phyloP scores from a whole-genome alignment of 2,888 invertebrate genomes.

The Aphodius sticticus region DNA sequence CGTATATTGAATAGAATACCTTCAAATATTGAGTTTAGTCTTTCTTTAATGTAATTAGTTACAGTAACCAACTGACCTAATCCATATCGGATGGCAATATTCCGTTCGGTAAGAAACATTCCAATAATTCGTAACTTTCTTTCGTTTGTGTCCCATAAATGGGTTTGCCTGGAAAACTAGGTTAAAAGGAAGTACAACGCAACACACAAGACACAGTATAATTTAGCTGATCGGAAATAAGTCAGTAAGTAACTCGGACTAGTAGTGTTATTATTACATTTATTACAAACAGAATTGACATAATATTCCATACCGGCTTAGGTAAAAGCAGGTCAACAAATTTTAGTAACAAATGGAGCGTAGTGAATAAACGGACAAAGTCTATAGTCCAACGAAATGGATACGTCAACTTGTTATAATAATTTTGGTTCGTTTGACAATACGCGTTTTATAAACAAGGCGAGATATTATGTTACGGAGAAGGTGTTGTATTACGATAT shows the following conservation, averaged over 20 bases:
- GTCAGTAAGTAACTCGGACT: neutral
- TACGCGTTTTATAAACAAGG: neutral
- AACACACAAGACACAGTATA: neutral
- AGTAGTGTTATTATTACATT: too few species aligned
- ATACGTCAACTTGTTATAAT: neutral
- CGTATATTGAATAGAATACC: too few species aligned
- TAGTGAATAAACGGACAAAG: neutral
- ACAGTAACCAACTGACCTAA: slow-evolving; percentile 4
- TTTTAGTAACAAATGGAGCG: neutral
- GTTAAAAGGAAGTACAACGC: neutral
- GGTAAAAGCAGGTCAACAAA: neutral
- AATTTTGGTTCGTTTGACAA: neutral
- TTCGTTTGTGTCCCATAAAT: neutral
- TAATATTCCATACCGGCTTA: neutral
- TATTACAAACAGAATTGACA: neutral
- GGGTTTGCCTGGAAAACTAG: neutral
- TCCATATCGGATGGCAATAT: neutral
- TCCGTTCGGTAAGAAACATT: neutral
- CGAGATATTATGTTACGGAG: neutral
- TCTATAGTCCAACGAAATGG: neutral
- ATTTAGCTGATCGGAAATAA: neutral
- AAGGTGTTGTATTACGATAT: neutral
- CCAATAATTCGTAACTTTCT: neutral
- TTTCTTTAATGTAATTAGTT: neutral
- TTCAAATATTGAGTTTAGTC: neutral